Conservation (phyloP, 2,888 invertebrate species). For the Cephus pygmeus region DNA sequence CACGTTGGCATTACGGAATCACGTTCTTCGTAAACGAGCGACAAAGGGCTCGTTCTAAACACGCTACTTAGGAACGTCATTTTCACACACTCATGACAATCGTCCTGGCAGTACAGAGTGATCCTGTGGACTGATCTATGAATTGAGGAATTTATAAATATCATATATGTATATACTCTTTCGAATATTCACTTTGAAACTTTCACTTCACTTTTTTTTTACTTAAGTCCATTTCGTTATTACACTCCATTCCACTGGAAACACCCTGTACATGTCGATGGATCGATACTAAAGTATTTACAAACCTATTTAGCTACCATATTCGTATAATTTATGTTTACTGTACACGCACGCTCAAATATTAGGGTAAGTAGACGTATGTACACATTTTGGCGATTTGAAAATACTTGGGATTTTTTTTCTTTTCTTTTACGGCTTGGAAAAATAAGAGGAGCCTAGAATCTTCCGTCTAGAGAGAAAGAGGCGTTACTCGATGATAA, state of each 20-base stretch:
- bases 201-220: not conserved
- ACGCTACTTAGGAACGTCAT: not conserved
- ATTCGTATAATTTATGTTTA: constrained; percentile 53
- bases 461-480: constrained; percentile 8
- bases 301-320: constrained; percentile 25
- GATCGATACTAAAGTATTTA: constrained; percentile 15
- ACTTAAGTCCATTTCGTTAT: not conserved
- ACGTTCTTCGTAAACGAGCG: not conserved
- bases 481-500: not conserved
- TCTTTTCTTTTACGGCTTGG: constrained; percentile 4
- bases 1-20: not conserved
- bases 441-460: not conserved
- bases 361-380: constrained; percentile 30
- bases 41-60: not conserved
- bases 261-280: not conserved
- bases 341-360: constrained; percentile 46
- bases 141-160: not conserved
- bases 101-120: not conserved
- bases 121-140: not conserved
- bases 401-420: constrained; percentile 39
- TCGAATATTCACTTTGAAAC: not conserved
- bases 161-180: not conserved
- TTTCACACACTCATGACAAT: not conserved
- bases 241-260: not conserved
- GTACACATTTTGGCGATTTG: constrained; percentile 45